Evolutionary conservation across 1,140 invertebrate species (phyloP).

Genomic region (Pollicipes pollicipes): DNA sequence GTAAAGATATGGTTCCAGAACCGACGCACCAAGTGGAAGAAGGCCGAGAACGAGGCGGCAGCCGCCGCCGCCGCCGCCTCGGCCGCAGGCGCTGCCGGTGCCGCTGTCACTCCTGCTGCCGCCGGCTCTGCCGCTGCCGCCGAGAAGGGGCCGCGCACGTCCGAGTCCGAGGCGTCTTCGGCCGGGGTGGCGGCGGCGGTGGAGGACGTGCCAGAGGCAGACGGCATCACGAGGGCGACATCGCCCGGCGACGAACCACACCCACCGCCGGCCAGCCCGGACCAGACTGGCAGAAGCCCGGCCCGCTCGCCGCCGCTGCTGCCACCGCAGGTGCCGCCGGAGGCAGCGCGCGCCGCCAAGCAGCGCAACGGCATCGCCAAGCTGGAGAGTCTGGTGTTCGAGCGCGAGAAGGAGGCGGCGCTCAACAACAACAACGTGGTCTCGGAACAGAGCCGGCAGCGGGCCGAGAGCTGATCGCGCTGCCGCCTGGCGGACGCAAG

Average conservation of each 20-base stretch:
- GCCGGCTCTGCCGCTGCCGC: not conserved
- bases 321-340: too few relatives aligned
- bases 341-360: not conserved
- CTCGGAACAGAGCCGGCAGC: not conserved
- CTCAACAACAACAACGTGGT: not conserved
- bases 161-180: not conserved
- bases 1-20: conserved; percentile 95
- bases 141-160: not conserved
- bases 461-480: not conserved
- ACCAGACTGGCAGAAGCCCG: not conserved
- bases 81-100: too few relatives aligned
- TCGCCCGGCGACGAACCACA: not conserved
- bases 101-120: not conserved
- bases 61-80: too few relatives aligned
- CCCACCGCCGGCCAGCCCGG: not conserved
- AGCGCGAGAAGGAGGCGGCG: not conserved
- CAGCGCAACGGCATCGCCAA: not conserved
- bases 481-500: not conserved
- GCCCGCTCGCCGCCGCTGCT: not conserved
- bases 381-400: not conserved
- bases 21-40: conserved; percentile 97
- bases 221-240: not conserved
- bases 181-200: too few relatives aligned
- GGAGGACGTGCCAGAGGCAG: too few relatives aligned
- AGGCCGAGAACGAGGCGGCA: conserved; percentile 25